Percentiles rank a stretch among this genome's conserved stretches.
These are phyloP conservation scores for Anagrus nilaparvatae DNA, from an alignment of 1,140 invertebrate species.

Conservation along the genomic window DNA sequence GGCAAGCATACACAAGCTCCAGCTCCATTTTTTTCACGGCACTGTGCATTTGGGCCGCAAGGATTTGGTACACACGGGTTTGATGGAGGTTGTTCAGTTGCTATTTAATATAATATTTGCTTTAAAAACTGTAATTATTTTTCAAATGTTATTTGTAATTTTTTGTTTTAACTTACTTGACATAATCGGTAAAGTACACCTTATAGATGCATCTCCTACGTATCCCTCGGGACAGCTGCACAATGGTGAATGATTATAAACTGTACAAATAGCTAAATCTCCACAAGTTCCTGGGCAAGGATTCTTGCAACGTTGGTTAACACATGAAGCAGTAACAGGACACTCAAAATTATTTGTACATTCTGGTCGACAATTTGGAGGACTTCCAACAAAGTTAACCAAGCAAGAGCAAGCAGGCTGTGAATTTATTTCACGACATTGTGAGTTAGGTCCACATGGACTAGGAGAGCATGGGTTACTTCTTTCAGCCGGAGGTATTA, in stretches of 20 bases:
- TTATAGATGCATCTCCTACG: slow-evolving; percentile 62
- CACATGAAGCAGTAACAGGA: slow-evolving; percentile 59
- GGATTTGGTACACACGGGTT: slow-evolving; percentile 65
- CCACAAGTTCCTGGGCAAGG: slow-evolving; percentile 73
- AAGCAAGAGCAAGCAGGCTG: slow-evolving; percentile 67
- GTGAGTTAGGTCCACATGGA: slow-evolving; percentile 68
- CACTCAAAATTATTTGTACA: slow-evolving; percentile 68
- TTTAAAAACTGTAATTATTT: neutral
- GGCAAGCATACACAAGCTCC: slow-evolving; percentile 65
- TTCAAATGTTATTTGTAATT: neutral
- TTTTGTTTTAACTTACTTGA: slow-evolving; percentile 35
- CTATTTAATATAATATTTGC: slow-evolving; percentile 26
- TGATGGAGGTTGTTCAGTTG: slow-evolving; percentile 38
- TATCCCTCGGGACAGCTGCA: slow-evolving; percentile 65
- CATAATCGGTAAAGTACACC: slow-evolving; percentile 42
- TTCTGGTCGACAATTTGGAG: slow-evolving; percentile 70
- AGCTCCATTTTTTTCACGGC: slow-evolving; percentile 61
- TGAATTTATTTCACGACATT: slow-evolving; percentile 58
- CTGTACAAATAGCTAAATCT: slow-evolving; percentile 57
- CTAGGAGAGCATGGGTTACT: slow-evolving; percentile 61
- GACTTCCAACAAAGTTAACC: slow-evolving; percentile 60
- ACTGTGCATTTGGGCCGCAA: slow-evolving; percentile 70
- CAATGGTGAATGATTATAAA: slow-evolving; percentile 65
- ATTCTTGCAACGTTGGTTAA: slow-evolving; percentile 67
- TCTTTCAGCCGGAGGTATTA: slow-evolving; percentile 19